Evolutionary conservation across 1,140 invertebrate genomes (phyloP), one percentile per base, ranked within the genome.

Genomic region (Cotesia glomerata): DNA sequence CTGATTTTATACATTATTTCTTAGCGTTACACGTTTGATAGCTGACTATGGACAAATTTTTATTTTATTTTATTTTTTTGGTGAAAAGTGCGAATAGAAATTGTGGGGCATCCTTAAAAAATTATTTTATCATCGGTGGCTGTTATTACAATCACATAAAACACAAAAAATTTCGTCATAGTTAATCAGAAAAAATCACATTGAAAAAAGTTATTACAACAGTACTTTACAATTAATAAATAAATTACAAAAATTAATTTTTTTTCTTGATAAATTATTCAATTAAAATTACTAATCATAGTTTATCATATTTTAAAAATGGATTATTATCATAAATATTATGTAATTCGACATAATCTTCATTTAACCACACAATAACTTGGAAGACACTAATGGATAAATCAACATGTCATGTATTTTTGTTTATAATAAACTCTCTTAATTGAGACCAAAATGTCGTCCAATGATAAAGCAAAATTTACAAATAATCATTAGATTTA

Each of bases 321-420:
- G 61, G 36, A 63, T 49, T 62, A 59, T 69, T 26, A 58, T 26
- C 18, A 26, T 26, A 26, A 26, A 1, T 26, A 26, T 26, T 26
- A 26, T 26, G 26, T 35, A 52, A 35, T 66, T 71, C 35, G 32
- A 18, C 63, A 69, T 34, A 51, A 56, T 51, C 58, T 45, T 52
- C 63, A 67, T 56, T 71, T 62, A 36, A 67, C 52, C 14, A 67
- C 67, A 72, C 34, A 71, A 58, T 69, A 61, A 74, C 64, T 74
- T 78, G 77, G 79, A 81, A 81, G 80, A 81, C 78, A 80, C 76
- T 76, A 80, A 73, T 61, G 35, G 69, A 72, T 69, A 61, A 68
- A 69, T 13, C 26, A 39, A 32, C 45, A 64, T 67, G 52, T 56
- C 58, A 52, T 54, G 26, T 18, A 13, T 16, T 36, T 32, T 69